Evolutionary conservation across 2,113 vertebrate genomes (phyloP), one percentile per base, ranked within the genome.

Genomic region (Zosterops lateralis): DNA sequence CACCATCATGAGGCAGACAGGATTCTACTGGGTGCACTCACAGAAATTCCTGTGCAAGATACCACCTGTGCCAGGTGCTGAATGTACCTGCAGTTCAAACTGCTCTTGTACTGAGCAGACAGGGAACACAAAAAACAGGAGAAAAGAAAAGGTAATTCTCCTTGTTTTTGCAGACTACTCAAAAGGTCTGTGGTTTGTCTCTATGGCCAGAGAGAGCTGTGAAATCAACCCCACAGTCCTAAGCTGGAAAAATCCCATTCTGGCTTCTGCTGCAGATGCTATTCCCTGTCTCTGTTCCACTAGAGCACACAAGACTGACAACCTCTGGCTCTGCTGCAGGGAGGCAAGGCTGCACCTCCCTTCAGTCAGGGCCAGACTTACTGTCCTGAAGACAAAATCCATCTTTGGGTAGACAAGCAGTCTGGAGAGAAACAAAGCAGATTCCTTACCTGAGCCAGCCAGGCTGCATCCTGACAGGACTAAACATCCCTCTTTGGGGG

Each of bases 171-270:
- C 50, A 95, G 66, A 53, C 3, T 45, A 53, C 3, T 45, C n/a
- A 47, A 57, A 78, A 87, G 40, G 42, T 72, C 71, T 38, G 25
- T 75, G 44, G 50, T 67, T 91, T 95, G 45, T 45, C 57, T n/a
- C 32, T 51, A 21, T 6, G 36, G 57, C 48, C 45, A 85, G 54
- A 61, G 10, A 61, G 40, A 85, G 50, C 58, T 54, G 78, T 53
- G 36, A 82, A 82, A 91, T 53, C 74, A 82, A 45, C 16, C 36
- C 32, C 57, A 45, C 29, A 50, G 71, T 50, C 31, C 47, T 66
- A 38, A 88, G 32, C 29, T 84, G 83, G 72, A 94, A 93, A 88
- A 94, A 74, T 45, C 80, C 85, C 10, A 24, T 79, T 84, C 68
- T 80, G 64, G 24, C 56, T 94, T 32, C 79, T 57, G 50, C 48